Conservation (phyloP, 2,888 invertebrate genomes). For the Trissoscelio sp. region DNA sequence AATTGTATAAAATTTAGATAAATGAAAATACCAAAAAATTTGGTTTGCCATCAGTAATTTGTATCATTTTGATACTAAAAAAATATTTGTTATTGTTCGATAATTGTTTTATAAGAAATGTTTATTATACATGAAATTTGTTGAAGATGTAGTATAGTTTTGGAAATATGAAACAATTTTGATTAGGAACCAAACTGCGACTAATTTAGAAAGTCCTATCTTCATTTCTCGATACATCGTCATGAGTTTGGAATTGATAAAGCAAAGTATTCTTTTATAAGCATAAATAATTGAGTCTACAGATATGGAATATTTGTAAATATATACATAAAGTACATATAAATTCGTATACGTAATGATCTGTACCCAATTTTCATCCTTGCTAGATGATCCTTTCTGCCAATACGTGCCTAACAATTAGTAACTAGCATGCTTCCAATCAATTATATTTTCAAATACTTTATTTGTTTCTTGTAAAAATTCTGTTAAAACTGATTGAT, state of each 20-base stretch:
- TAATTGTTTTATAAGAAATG: too few species aligned
- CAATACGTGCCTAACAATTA: conserved; percentile 59
- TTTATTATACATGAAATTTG: too few species aligned
- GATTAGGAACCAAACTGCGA: not conserved
- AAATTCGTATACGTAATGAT: conserved; percentile 42
- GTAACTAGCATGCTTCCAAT: conserved; percentile 50
- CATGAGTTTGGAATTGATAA: conserved; percentile 10
- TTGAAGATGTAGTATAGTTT: not conserved
- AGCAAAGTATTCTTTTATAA: conserved; percentile 1
- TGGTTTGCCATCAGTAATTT: not conserved
- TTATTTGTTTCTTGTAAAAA: not conserved
- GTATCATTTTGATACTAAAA: not conserved
- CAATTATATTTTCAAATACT: not conserved
- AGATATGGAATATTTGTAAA: conserved; percentile 60
- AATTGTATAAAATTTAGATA: too few species aligned
- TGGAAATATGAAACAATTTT: not conserved
- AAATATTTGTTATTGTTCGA: too few species aligned
- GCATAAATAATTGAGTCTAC: conserved; percentile 31
- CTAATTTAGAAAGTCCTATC: not conserved
- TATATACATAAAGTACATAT: conserved; percentile 51
- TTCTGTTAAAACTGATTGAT: too few species aligned
- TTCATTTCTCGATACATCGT: not conserved
- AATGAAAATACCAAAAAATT: not conserved
- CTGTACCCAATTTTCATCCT: conserved; percentile 31
- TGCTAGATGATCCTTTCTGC: conserved; percentile 53